Evolutionary conservation across 2,113 vertebrate genomes (phyloP).

Genomic region (Fukomys damarensis): DNA sequence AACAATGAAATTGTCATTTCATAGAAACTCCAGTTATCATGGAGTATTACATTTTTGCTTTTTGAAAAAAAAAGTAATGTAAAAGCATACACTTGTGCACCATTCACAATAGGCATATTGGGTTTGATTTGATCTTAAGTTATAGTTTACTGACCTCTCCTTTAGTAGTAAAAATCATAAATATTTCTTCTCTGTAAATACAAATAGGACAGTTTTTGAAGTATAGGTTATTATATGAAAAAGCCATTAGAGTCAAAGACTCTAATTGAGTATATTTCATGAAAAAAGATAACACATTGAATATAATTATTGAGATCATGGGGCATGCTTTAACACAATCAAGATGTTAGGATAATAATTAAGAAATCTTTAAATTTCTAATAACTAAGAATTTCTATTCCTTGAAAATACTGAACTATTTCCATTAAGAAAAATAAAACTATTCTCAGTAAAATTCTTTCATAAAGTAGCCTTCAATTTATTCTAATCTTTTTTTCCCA

Average conservation of each 20-base stretch:
- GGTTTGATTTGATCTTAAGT: not conserved
- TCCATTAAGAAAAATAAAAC: not conserved
- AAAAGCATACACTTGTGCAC: not conserved
- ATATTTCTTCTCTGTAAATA: not conserved
- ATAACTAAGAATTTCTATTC: not conserved
- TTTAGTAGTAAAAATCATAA: not conserved
- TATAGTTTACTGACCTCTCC: not conserved
- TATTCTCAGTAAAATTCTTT: not conserved
- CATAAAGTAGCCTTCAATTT: not conserved
- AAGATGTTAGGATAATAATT: not conserved
- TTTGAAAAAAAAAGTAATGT: not conserved
- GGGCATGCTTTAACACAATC: not conserved
- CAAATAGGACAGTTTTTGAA: not conserved
- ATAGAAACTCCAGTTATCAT: not conserved
- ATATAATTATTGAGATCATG: not conserved
- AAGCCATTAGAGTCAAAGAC: not conserved
- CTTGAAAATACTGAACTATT: not conserved
- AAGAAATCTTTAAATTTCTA: not conserved
- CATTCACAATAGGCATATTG: not conserved
- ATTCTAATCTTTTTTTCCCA: not conserved
- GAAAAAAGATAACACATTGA: too few species aligned
- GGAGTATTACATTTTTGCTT: not conserved
- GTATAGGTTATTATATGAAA: not conserved
- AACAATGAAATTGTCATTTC: not conserved
- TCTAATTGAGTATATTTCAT: too few species aligned